Percentiles rank a stretch among this genome's conserved stretches.
Evolutionary conservation across 2,113 vertebrate species (phyloP).

Genomic region (Aleadryas rufinucha): DNA sequence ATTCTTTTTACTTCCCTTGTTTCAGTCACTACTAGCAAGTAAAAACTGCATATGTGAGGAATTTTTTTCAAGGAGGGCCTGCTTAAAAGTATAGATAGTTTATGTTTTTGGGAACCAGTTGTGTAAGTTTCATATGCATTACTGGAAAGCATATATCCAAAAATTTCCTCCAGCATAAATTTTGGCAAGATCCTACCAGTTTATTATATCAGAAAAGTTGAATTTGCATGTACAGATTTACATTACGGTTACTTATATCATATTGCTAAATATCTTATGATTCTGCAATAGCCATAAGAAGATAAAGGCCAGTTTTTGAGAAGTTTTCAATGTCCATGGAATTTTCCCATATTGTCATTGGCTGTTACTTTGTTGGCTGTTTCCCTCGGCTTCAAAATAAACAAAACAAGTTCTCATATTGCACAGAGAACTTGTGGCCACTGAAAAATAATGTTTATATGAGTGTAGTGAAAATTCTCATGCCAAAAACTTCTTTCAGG

Average conservation of each 20-base stretch:
- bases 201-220: not conserved
- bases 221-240: not conserved
- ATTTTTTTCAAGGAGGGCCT: conserved; percentile 5
- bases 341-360: not conserved
- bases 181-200: not conserved
- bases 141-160: not conserved
- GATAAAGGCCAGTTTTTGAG: not conserved
- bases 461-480: not conserved
- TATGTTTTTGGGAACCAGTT: not conserved
- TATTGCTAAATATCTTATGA: not conserved
- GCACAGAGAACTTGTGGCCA: not conserved
- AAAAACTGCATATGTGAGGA: not conserved
- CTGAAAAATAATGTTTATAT: not conserved
- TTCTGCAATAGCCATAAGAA: not conserved
- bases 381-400: not conserved
- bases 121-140: not conserved
- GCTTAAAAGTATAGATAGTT: not conserved
- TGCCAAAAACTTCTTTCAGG: not conserved
- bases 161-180: not conserved
- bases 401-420: not conserved
- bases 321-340: not conserved
- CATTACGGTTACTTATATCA: not conserved
- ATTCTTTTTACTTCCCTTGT: not conserved
- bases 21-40: conserved; percentile 22
- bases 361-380: not conserved